Evolutionary conservation across 1,140 invertebrate genomes (phyloP).

Genomic region (Rhynchophorus ferrugineus): DNA sequence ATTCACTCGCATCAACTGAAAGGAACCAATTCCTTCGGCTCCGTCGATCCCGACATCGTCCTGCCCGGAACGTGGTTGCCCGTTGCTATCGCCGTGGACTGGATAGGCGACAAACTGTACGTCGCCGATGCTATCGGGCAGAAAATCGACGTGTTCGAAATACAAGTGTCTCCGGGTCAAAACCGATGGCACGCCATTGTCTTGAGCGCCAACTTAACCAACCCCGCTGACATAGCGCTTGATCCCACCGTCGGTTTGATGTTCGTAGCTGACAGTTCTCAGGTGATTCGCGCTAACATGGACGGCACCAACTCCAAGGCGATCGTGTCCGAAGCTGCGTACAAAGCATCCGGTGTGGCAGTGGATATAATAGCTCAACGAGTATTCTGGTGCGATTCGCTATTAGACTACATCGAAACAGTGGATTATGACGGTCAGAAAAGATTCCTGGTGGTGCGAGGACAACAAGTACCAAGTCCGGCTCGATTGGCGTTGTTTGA

Average conservation of each 20-base stretch:
- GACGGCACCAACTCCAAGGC: constrained; percentile 74
- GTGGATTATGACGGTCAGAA: constrained; percentile 88
- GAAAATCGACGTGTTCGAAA: constrained; percentile 89
- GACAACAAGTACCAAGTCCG: constrained; percentile 80
- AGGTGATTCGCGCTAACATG: constrained; percentile 84
- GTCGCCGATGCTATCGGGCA: constrained; percentile 88
- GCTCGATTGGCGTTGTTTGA: constrained; percentile 82
- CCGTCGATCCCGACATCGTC: constrained; percentile 57
- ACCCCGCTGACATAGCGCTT: constrained; percentile 81
- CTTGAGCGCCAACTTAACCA: constrained; percentile 83
- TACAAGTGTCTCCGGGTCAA: constrained; percentile 44
- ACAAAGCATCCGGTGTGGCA: constrained; percentile 80
- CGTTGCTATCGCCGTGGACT: constrained; percentile 88
- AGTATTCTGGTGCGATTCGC: constrained; percentile 93
- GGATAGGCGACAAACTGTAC: constrained; percentile 93
- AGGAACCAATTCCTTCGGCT: constrained; percentile 37
- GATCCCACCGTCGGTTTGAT: constrained; percentile 85
- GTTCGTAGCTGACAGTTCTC: constrained; percentile 91
- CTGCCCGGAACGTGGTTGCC: constrained; percentile 80
- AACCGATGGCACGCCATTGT: constrained; percentile 80
- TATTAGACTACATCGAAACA: constrained; percentile 95
- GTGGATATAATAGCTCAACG: constrained; percentile 80
- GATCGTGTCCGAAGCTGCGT: constrained; percentile 84
- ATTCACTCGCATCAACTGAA: constrained; percentile 57
- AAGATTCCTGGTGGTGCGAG: constrained; percentile 68